Evolutionary conservation across 2,888 invertebrate species (phyloP).

Genomic region (Uropetala carovei): DNA sequence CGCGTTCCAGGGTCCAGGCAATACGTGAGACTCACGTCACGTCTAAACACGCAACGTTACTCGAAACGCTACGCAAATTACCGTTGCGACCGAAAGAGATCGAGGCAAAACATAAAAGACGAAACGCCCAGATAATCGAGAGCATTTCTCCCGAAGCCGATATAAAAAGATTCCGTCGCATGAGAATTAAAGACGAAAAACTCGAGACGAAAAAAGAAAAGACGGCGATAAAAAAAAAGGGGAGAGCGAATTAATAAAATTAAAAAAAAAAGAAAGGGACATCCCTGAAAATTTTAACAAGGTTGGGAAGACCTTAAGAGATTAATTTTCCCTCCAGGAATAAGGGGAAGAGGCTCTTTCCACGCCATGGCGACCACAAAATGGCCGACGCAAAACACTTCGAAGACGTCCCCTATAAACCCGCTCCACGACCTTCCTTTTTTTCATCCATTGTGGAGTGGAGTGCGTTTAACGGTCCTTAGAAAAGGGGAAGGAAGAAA

Average conservation of each 20-base stretch:
- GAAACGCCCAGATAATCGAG: background rate
- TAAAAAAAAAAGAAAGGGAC: background rate
- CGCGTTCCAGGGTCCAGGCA: background rate
- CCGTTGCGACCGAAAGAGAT: background rate
- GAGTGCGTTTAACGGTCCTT: conserved; percentile 45
- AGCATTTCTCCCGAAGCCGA: background rate
- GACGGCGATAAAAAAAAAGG: background rate
- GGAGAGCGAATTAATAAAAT: background rate
- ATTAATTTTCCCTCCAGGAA: background rate
- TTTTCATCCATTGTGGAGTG: conserved; percentile 29
- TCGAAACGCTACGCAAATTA: background rate
- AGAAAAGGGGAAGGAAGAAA: background rate
- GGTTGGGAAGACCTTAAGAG: background rate
- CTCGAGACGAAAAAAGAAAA: background rate
- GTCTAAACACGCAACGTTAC: background rate
- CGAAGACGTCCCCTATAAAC: background rate
- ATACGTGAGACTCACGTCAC: background rate
- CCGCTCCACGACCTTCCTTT: background rate
- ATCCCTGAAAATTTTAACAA: background rate
- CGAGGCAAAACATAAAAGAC: background rate
- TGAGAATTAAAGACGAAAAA: background rate
- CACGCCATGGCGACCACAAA: background rate
- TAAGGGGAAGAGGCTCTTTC: background rate
- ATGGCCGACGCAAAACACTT: background rate
- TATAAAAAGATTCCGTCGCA: background rate